These are phyloP conservation scores for Xestia ashworthii DNA, from an alignment of 2,888 invertebrate species.

Conservation along the genomic window DNA sequence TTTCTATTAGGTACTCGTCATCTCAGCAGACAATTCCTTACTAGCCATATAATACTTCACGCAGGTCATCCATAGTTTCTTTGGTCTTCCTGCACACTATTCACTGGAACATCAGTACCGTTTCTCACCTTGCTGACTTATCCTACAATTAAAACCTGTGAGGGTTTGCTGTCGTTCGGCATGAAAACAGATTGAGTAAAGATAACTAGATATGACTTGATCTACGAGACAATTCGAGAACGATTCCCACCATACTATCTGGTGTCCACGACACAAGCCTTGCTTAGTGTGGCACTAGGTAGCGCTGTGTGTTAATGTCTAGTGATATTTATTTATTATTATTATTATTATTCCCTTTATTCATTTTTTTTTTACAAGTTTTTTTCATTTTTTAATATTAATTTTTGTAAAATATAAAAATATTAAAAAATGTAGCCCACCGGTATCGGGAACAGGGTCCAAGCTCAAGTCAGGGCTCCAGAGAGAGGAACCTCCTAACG, in stretches of 20 bases:
- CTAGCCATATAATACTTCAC: not conserved
- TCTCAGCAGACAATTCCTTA: not conserved
- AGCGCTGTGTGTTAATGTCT: too few relatives aligned
- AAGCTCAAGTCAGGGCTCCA: too few relatives aligned
- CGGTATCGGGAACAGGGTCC: too few relatives aligned
- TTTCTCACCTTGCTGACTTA: not conserved
- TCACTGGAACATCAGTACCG: not conserved
- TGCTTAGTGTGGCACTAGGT: too few relatives aligned
- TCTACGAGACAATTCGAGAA: not conserved
- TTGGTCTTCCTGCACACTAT: not conserved
- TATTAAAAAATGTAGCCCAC: too few relatives aligned
- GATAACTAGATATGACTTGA: not conserved
- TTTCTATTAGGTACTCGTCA: not conserved
- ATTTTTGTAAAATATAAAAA: too few relatives aligned
- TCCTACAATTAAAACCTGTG: not conserved
- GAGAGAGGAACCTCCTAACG: too few relatives aligned
- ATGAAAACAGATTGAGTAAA: not conserved
- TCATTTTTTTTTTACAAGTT: too few relatives aligned
- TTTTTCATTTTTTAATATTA: too few relatives aligned
- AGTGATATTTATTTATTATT: too few relatives aligned
- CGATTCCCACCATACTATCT: not conserved
- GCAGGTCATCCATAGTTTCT: not conserved
- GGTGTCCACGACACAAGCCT: too few relatives aligned
- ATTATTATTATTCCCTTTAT: too few relatives aligned
- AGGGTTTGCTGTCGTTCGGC: not conserved